Conservation (phyloP, 2,113 vertebrate genomes). For the Halichoerus grypus region DNA sequence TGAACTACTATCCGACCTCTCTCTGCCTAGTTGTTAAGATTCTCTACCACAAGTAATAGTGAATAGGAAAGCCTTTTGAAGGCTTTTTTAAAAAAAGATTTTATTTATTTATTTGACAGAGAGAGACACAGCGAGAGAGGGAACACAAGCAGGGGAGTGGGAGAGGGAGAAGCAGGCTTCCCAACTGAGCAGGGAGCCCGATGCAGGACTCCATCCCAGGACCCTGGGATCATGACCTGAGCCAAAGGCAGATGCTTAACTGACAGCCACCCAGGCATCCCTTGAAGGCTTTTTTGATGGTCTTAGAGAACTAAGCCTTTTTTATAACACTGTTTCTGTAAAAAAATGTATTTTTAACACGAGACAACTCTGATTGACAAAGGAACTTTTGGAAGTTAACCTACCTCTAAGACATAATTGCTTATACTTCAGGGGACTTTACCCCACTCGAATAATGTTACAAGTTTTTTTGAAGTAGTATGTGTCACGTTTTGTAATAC, state of each 20-base stretch:
- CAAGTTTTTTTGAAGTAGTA: neutral
- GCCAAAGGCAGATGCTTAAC: neutral
- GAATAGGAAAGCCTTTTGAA: neutral
- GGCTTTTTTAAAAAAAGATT: neutral
- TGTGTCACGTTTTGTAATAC: constrained; percentile 23
- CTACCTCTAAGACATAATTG: neutral
- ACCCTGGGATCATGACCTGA: neutral
- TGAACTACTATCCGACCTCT: neutral
- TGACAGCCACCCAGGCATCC: neutral
- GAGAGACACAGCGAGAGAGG: neutral
- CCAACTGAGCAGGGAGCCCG: neutral
- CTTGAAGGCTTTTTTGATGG: neutral
- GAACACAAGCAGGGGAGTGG: too few relatives aligned
- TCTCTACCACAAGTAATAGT: neutral
- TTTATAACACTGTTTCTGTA: neutral
- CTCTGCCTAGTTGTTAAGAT: neutral
- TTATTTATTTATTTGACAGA: neutral
- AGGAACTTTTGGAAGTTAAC: constrained; percentile 37
- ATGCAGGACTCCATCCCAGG: neutral
- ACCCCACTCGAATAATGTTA: neutral
- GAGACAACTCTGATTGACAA: neutral
- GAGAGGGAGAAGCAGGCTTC: neutral
- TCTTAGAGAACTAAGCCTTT: neutral
- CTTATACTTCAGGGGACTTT: neutral
- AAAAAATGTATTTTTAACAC: constrained; percentile 12